Evolutionary conservation across 2,888 invertebrate species (phyloP), one percentile per base, ranked within the genome.

Genomic region (Melanotus villosus): DNA sequence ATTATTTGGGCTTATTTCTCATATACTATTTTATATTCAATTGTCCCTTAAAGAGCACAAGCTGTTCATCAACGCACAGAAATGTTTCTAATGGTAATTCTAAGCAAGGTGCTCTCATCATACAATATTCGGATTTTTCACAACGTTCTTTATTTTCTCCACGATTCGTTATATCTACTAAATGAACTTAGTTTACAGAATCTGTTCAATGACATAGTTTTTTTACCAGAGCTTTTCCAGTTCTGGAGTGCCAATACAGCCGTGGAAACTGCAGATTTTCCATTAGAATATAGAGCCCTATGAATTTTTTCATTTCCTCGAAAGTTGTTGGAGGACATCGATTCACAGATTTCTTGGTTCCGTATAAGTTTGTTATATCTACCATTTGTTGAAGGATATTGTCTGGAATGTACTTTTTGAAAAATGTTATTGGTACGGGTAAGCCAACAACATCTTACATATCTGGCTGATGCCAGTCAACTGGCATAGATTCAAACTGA

Each of bases 1-100:
- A n/a, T n/a, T n/a, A n/a, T n/a, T n/a, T n/a, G n/a, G n/a, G n/a
- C n/a, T n/a, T n/a, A n/a, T n/a, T n/a, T n/a, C n/a, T n/a, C n/a
- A n/a, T n/a, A n/a, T n/a, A n/a, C n/a, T n/a, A n/a, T n/a, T n/a
- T n/a, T n/a, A n/a, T n/a, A n/a, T n/a, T n/a, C n/a, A n/a, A n/a
- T 87, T 80, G 86, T 85, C 77, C 80, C 83, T 21, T 82, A 81
- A 1, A 14, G 2, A 7, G 12, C 5, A 14, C 12, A 6, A 52
- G 7, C 12, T 52, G 52, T 23, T 23, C 23, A 23, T 21, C 26
- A 14, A 23, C 52, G 7, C 23, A 23, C 2, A 52, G 21, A 10
- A 23, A 16, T n/a, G 23, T 30, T 30, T 52, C 52, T 21, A 52
- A 26, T n/a, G 52, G 30, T 16, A 52, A 14, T 16, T 52, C 7